Conservation (phyloP, 2,113 vertebrate genomes). For the Zosterops hypoxanthus region DNA sequence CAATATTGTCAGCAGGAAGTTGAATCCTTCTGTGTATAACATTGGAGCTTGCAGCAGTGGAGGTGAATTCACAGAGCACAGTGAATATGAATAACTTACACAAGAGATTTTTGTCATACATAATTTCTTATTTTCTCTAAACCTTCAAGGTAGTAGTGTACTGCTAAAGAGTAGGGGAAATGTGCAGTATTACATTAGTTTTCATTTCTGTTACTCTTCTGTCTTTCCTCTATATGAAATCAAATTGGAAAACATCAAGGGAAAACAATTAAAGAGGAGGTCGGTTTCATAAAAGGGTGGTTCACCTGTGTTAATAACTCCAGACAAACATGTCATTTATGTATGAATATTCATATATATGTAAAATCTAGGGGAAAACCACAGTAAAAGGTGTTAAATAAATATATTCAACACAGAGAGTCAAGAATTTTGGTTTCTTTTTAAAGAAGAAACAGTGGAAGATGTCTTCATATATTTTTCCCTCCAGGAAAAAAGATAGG, state of each 20-base stretch:
- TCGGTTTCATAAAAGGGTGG: not conserved
- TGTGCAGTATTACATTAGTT: not conserved
- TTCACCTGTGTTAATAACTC: not conserved
- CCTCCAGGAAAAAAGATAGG: not conserved
- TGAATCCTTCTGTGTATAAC: constrained; percentile 50
- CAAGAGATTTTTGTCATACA: not conserved
- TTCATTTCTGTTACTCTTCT: not conserved
- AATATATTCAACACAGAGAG: not conserved
- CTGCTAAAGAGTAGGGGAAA: not conserved
- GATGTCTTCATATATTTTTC: not conserved
- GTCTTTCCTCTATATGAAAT: not conserved
- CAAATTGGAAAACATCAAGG: not conserved
- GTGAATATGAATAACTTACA: not conserved
- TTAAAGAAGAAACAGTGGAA: not conserved
- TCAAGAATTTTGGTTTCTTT: not conserved
- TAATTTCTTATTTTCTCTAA: not conserved
- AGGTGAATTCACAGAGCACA: not conserved
- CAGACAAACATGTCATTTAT: not conserved
- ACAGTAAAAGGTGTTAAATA: not conserved
- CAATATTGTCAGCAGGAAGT: constrained; percentile 39
- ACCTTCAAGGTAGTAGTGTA: not conserved
- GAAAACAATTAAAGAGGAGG: not conserved
- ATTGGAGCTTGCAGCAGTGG: constrained; percentile 6
- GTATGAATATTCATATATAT: not conserved
- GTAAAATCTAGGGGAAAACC: not conserved